Conservation (phyloP, 2,113 vertebrate species). For the Gracilinanus agilis region DNA sequence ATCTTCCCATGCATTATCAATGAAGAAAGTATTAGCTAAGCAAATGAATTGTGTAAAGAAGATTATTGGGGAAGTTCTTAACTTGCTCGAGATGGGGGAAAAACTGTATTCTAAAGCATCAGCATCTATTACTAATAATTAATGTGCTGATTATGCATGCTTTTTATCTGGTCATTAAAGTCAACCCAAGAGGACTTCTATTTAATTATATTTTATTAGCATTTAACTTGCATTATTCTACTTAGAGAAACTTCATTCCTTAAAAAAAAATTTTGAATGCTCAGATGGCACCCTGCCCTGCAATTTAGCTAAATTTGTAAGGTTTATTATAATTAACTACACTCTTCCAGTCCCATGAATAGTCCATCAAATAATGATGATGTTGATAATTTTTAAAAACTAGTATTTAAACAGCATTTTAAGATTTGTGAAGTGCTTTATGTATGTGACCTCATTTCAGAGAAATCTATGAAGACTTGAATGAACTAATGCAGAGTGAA, state of each 20-base stretch:
- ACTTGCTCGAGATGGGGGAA: constrained; percentile 17
- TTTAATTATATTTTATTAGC: constrained; percentile 67
- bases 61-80: constrained; percentile 45
- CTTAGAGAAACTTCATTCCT: constrained; percentile 47
- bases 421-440: too few species aligned
- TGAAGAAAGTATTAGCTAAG: constrained; percentile 32
- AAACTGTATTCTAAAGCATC: constrained; percentile 26
- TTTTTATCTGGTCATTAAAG: constrained; percentile 33
- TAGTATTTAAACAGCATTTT: too few species aligned
- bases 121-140: constrained; percentile 49
- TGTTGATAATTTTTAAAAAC: too few species aligned
- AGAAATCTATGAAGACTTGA: too few species aligned
- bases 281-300: constrained; percentile 41
- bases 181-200: constrained; percentile 46
- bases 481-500: too few species aligned
- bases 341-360: constrained; percentile 19
- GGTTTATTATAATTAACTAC: constrained; percentile 51
- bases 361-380: too few species aligned
- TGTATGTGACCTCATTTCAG: too few species aligned
- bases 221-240: constrained; percentile 66
- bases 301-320: constrained; percentile 48
- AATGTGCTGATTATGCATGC: constrained; percentile 31
- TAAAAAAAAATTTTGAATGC: constrained; percentile 56
- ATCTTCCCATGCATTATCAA: constrained; percentile 55
- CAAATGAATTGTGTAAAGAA: constrained; percentile 36